These are phyloP conservation scores for Phacellophora camtschatica DNA, from an alignment of 30 jellyfish, hydroid and myxozoan genomes.

Conservation along the genomic window DNA sequence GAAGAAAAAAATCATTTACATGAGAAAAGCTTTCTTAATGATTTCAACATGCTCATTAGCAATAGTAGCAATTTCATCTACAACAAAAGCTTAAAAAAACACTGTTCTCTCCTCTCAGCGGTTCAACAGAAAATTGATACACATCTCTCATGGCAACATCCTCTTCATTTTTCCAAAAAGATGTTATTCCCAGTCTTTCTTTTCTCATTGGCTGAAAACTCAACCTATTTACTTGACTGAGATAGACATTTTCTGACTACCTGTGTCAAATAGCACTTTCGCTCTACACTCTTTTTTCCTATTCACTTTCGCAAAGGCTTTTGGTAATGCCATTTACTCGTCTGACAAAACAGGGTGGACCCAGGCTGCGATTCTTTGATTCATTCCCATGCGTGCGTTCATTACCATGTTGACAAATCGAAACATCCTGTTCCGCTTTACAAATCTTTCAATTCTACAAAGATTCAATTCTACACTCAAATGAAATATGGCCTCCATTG, in stretches of 20 bases:
- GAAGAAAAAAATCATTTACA: not conserved
- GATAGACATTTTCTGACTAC: slow-evolving; percentile 61
- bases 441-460: not conserved
- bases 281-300: not conserved
- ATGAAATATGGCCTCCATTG: slow-evolving; percentile 13
- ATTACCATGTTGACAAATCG: not conserved
- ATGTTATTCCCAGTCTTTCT: slow-evolving; percentile 46
- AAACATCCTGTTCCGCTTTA: slow-evolving; percentile 20
- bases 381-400: not conserved
- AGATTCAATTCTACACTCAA: not conserved
- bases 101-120: slow-evolving; percentile 4
- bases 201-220: slow-evolving; percentile 48
- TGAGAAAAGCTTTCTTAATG: slow-evolving; percentile 10
- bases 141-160: slow-evolving; percentile 48
- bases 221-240: slow-evolving; percentile 23
- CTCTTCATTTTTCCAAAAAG: slow-evolving; percentile 58
- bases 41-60: slow-evolving; percentile 32
- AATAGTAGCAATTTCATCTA: slow-evolving; percentile 45
- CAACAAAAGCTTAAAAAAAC: slow-evolving; percentile 47
- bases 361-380: not conserved
- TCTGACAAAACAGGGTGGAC: not conserved
- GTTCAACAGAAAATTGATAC: slow-evolving; percentile 12
- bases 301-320: slow-evolving; percentile 43
- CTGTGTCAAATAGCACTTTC: slow-evolving; percentile 40
- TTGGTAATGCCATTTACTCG: slow-evolving; percentile 19